Evolutionary conservation across 2,113 vertebrate species (phyloP).

Genomic region (Raja brachyura): DNA sequence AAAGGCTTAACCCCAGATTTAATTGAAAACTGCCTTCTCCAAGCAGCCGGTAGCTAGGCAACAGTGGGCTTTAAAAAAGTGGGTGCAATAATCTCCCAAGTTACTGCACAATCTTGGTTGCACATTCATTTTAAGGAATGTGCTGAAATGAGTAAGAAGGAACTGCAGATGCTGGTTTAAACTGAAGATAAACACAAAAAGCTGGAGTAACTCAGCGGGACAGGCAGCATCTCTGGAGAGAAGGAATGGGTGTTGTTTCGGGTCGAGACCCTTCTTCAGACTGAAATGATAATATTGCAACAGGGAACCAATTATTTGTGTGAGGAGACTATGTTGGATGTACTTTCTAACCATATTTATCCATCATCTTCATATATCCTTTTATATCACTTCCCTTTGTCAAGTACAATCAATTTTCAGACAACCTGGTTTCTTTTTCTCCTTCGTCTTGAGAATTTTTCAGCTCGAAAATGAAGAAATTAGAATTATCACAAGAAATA

Average conservation of each 20-base stretch:
- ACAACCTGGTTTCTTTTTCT: not conserved
- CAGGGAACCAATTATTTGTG: not conserved
- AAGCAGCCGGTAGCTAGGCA: not conserved
- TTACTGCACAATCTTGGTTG: not conserved
- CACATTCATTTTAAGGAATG: not conserved
- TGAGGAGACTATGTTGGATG: not conserved
- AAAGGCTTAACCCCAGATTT: slow-evolving; percentile 10
- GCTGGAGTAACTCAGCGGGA: no score
- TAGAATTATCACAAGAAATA: not conserved
- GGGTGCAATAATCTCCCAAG: not conserved
- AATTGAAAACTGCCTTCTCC: not conserved
- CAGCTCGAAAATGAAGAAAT: not conserved
- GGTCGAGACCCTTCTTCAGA: no score
- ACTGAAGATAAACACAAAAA: no score
- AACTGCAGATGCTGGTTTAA: no score
- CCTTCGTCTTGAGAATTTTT: not conserved
- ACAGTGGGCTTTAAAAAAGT: slow-evolving; percentile 1
- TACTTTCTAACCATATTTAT: not conserved
- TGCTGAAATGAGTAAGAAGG: not conserved
- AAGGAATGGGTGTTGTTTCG: no score
- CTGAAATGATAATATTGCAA: not conserved
- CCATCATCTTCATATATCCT: not conserved
- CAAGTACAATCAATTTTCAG: not conserved
- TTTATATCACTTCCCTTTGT: not conserved
- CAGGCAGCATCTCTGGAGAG: no score